phyloP scores from a whole-genome alignment of 2,888 invertebrate species.

The Drosophila setosimentum region DNA sequence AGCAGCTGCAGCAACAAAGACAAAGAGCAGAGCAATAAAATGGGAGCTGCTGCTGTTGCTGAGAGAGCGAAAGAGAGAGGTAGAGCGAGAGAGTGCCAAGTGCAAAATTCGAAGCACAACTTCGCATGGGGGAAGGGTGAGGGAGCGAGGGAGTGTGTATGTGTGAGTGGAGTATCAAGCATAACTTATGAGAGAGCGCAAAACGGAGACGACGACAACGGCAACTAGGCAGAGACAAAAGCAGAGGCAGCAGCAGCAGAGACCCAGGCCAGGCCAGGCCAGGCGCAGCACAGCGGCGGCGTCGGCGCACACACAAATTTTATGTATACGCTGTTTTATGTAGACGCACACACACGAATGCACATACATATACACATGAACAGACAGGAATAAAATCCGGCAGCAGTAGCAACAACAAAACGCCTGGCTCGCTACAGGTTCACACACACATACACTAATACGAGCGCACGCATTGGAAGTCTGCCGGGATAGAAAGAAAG shows the following conservation, averaged over 20 bases:
- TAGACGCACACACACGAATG: conserved; percentile 56
- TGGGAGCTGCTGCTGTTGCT: conserved; percentile 43
- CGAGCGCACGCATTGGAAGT: conserved; percentile 54
- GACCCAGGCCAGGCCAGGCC: conserved; percentile 14
- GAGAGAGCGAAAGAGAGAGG: conserved; percentile 26
- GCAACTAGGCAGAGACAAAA: conserved; percentile 52
- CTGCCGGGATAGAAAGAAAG: conserved; percentile 61
- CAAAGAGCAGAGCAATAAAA: conserved; percentile 66
- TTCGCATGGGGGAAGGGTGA: conserved; percentile 49
- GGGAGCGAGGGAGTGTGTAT: conserved; percentile 19
- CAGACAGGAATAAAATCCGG: conserved; percentile 70
- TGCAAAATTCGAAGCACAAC: conserved; percentile 79
- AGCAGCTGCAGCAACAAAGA: conserved; percentile 63
- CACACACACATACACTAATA: conserved; percentile 50
- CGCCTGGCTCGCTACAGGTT: conserved; percentile 73
- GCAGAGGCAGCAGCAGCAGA: conserved; percentile 3
- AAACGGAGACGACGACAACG: conserved; percentile 52
- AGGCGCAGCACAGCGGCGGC: conserved; percentile 58
- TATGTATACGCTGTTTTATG: conserved; percentile 79
- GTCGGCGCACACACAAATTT: conserved; percentile 81
- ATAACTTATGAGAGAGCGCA: conserved; percentile 65
- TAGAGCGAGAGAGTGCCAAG: conserved; percentile 62
- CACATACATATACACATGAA: conserved; percentile 36
- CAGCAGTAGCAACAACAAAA: conserved; percentile 57
- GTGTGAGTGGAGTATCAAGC: conserved; percentile 60